phyloP scores from a whole-genome alignment of 2,113 vertebrate species.

The Todiramphus chloris region DNA sequence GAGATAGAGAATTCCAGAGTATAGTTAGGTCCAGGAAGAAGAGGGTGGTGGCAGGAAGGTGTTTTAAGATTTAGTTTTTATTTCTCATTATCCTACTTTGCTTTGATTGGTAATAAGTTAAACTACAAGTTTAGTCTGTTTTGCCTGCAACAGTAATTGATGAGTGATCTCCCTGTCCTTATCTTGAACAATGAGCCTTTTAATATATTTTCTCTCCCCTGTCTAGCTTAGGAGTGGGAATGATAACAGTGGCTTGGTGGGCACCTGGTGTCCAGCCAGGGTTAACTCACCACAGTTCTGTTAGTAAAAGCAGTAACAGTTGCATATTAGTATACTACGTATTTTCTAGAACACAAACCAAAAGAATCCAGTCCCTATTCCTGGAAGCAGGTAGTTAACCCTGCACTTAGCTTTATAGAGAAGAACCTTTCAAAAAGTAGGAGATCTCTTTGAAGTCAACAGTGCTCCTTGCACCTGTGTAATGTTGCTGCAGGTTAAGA shows the following conservation, averaged over 20 bases:
- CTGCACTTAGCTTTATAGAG: background rate
- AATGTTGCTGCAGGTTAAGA: background rate
- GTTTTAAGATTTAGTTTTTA: background rate
- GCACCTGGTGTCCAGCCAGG: background rate
- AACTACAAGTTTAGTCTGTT: background rate
- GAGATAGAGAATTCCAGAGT: background rate
- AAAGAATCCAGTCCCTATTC: background rate
- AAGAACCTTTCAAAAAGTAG: background rate
- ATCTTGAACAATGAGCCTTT: background rate
- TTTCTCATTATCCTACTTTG: background rate
- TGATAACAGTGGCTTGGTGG: background rate
- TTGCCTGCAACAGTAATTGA: background rate
- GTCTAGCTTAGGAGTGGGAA: background rate
- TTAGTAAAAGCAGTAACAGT: background rate
- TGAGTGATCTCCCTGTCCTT: background rate
- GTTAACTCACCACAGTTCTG: background rate
- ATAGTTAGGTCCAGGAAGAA: background rate
- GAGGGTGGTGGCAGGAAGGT: background rate
- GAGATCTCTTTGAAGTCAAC: background rate
- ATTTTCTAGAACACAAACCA: background rate
- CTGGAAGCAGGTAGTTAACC: background rate
- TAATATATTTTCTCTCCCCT: background rate
- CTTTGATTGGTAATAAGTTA: background rate
- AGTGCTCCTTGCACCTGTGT: fast-evolving
- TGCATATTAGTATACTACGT: fast-evolving